Percentiles rank a stretch among this genome's conserved stretches.
These are phyloP conservation scores for Xylocampa areola DNA, from an alignment of 2,888 invertebrate genomes.

Conservation along the genomic window DNA sequence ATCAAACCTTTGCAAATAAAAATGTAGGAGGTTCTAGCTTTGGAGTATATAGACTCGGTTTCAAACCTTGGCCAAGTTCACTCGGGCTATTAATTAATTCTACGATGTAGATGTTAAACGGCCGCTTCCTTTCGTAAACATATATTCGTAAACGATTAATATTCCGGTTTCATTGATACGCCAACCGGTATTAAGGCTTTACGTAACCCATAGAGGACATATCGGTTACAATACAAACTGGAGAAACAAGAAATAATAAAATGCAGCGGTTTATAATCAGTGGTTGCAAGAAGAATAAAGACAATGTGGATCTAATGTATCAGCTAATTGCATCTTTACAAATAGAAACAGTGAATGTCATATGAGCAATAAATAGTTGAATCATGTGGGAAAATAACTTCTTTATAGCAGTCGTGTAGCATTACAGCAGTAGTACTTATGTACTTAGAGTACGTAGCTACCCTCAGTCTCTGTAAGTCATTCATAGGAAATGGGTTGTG, in stretches of 20 bases:
- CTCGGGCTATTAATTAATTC: constrained; percentile 58
- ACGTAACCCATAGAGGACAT: constrained; percentile 45
- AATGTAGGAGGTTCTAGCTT: constrained; percentile 6
- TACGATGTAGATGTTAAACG: constrained; percentile 54
- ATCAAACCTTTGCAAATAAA: constrained; percentile 11
- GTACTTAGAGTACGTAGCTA: too few species aligned
- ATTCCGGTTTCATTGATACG: constrained; percentile 65
- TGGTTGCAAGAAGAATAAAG: background rate
- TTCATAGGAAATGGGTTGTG: constrained; percentile 11
- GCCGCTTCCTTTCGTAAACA: constrained; percentile 58
- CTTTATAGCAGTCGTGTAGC: background rate
- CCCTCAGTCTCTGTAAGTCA: constrained; percentile 1
- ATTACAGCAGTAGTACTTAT: constrained; percentile 15
- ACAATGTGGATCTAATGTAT: constrained; percentile 3
- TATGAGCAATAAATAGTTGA: constrained; percentile 5
- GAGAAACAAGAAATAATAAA: constrained; percentile 28
- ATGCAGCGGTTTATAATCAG: constrained; percentile 4
- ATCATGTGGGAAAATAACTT: constrained; percentile 25
- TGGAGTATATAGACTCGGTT: constrained; percentile 5
- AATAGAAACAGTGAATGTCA: constrained; percentile 12
- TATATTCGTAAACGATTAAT: constrained; percentile 60
- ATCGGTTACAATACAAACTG: constrained; percentile 39
- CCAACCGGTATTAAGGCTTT: constrained; percentile 44
- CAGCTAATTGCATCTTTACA: constrained; percentile 10
- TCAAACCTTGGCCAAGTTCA: constrained; percentile 52